These are phyloP conservation scores for Rallus crepitans DNA, from an alignment of 2,797 vertebrate genomes.

Conservation along the genomic window DNA sequence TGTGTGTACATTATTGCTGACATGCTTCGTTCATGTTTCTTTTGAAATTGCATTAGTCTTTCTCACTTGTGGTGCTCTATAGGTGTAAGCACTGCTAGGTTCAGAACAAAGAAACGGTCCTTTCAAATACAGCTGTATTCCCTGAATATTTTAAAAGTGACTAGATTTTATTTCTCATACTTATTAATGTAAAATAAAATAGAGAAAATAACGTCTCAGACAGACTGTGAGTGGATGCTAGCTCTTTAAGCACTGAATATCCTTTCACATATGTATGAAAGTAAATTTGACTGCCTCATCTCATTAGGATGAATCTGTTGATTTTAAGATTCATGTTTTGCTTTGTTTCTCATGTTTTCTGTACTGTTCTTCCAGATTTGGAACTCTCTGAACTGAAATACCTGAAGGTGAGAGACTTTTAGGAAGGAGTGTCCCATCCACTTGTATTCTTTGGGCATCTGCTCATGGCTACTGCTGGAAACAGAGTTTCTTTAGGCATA, in stretches of 20 bases:
- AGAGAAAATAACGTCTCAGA: background rate
- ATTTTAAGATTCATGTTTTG: background rate
- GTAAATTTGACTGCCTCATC: background rate
- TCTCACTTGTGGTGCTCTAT: background rate
- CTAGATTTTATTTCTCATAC: background rate
- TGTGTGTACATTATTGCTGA: background rate
- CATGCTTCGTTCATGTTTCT: background rate
- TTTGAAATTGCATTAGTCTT: background rate
- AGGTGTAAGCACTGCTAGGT: background rate
- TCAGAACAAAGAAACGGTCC: background rate
- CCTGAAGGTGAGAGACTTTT: background rate
- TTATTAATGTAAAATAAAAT: background rate
- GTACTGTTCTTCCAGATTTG: background rate
- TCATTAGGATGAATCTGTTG: background rate
- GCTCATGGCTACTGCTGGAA: background rate
- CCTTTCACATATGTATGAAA: background rate
- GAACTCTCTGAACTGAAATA: background rate
- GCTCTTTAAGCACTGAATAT: background rate
- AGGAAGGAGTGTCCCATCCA: background rate
- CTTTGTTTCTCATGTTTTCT: background rate
- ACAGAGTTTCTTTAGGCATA: background rate
- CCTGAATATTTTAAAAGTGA: background rate
- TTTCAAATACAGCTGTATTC: background rate
- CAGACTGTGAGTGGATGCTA: background rate
- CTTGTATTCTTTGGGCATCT: background rate